phyloP scores from a whole-genome alignment of 2,797 vertebrate genomes.

The Artibeus jamaicensis region DNA sequence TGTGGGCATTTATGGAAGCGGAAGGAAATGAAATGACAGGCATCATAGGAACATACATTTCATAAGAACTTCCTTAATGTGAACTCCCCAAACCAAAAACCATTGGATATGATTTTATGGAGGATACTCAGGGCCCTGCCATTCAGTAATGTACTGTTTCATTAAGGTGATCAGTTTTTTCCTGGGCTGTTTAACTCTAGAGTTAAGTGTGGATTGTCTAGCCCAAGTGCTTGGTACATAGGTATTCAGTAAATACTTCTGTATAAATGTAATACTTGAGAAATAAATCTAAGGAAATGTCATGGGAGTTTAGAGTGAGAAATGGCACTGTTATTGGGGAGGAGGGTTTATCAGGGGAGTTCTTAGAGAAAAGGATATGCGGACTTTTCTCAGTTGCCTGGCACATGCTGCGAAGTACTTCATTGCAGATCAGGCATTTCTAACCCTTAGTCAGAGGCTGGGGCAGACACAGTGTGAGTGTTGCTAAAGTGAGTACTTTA shows the following conservation, averaged over 20 bases:
- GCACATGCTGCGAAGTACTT: background rate
- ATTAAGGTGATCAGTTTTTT: background rate
- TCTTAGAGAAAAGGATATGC: background rate
- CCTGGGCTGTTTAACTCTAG: background rate
- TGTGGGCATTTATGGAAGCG: background rate
- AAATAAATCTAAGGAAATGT: background rate
- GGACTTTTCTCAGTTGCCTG: slow-evolving; percentile 7
- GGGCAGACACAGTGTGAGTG: background rate
- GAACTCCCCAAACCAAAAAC: background rate
- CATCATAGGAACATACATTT: background rate
- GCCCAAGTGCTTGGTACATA: background rate
- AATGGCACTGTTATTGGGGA: background rate
- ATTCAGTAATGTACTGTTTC: background rate
- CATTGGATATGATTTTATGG: background rate
- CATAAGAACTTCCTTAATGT: slow-evolving; percentile 16
- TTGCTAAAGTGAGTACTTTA: background rate
- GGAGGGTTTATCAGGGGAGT: background rate
- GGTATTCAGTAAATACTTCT: background rate
- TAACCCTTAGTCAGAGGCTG: background rate
- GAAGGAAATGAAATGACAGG: background rate
- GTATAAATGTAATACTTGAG: background rate
- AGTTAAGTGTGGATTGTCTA: background rate
- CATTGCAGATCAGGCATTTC: background rate
- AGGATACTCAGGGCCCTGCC: background rate
- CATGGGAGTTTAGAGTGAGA: background rate